Conservation (phyloP, 2,888 invertebrate genomes). For the Coenonympha glycerion region DNA sequence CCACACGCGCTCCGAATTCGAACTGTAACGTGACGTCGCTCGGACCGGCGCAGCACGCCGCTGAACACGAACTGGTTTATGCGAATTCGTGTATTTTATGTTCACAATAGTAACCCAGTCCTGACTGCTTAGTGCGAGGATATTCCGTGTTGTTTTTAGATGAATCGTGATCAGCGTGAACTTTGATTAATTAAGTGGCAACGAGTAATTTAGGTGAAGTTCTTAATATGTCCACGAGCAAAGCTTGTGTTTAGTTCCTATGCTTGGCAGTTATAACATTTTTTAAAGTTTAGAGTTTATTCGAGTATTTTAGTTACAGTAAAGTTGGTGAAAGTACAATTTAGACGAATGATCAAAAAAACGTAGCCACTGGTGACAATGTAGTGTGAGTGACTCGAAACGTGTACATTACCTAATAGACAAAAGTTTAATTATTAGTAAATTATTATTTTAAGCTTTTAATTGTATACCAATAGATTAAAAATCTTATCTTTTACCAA, state of each 20-base stretch:
- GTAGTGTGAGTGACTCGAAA: conserved; percentile 13
- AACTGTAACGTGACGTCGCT: conserved; percentile 50
- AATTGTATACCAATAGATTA: conserved; percentile 45
- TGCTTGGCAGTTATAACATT: conserved; percentile 36
- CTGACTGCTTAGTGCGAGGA: conserved; percentile 36
- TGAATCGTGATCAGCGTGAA: conserved; percentile 39
- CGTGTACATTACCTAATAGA: conserved; percentile 3
- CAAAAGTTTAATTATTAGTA: neutral
- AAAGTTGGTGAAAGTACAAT: conserved; percentile 4
- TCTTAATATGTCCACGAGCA: conserved; percentile 56
- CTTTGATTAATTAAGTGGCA: conserved; percentile 41
- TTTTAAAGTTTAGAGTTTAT: conserved; percentile 6
- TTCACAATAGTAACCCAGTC: conserved; percentile 38
- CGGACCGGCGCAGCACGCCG: conserved; percentile 28
- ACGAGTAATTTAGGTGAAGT: conserved; percentile 44
- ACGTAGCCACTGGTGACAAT: conserved; percentile 6
- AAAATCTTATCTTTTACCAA: conserved; percentile 19
- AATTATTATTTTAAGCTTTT: conserved; percentile 35
- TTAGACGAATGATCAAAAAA: conserved; percentile 6
- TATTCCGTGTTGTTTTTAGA: conserved; percentile 27
- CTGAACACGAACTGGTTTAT: conserved; percentile 47
- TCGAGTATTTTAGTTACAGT: conserved; percentile 8
- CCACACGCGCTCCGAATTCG: conserved; percentile 72
- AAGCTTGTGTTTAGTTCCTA: conserved; percentile 74
- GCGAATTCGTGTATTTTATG: conserved; percentile 41